Evolutionary conservation across 2,113 vertebrate species (phyloP).

Genomic region (Proteles cristata): DNA sequence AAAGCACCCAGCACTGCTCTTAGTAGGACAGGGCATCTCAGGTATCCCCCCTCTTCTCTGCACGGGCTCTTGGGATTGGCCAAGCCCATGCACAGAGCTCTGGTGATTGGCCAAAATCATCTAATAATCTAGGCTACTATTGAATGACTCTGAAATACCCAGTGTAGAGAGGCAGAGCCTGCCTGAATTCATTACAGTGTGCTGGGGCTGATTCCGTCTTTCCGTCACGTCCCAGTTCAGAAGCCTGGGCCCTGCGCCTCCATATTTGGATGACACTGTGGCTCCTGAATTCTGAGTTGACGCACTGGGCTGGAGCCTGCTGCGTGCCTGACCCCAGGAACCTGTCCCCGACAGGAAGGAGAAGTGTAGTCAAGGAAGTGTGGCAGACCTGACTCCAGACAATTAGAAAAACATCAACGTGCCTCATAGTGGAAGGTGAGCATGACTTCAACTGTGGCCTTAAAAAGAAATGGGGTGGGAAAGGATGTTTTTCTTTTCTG

Average conservation of each 20-base stretch:
- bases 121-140: not conserved
- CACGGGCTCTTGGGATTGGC: not conserved
- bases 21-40: accelerated
- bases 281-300: constrained; percentile 55
- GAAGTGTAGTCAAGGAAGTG: constrained; percentile 62
- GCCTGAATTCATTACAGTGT: not conserved
- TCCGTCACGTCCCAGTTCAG: not conserved
- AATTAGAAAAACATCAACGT: constrained; percentile 49
- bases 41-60: not conserved
- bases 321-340: constrained; percentile 57
- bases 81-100: not conserved
- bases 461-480: not conserved
- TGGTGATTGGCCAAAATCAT: not conserved
- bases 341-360: not conserved
- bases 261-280: not conserved
- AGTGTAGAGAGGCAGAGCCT: not conserved
- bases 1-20: not conserved
- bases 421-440: not conserved
- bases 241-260: not conserved
- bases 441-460: constrained; percentile 18
- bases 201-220: not conserved
- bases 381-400: constrained; percentile 47
- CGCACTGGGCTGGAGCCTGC: not conserved
- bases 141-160: not conserved
- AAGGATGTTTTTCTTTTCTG: not conserved